Conservation (phyloP, 2,888 invertebrate genomes). For the Mycalesis mineus region DNA sequence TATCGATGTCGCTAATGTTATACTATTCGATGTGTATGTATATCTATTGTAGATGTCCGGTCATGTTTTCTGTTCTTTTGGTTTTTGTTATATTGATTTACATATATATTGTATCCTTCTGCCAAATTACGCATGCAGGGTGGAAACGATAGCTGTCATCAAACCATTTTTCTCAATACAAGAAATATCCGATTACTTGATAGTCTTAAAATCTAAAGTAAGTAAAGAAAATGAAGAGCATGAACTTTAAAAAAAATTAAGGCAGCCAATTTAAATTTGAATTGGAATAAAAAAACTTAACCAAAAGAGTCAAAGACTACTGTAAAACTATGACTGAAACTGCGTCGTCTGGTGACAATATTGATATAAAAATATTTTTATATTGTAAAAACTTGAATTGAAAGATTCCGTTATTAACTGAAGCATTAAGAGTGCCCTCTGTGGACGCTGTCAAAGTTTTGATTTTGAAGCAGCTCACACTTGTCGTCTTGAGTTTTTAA, state of each 20-base stretch:
- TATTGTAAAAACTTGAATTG: too few species aligned
- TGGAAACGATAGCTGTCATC: background rate
- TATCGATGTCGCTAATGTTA: conserved; percentile 72
- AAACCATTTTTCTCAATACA: background rate
- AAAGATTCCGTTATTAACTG: too few species aligned
- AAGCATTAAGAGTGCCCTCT: too few species aligned
- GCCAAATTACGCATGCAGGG: conserved; percentile 29
- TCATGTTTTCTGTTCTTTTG: conserved; percentile 46
- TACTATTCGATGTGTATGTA: conserved; percentile 67
- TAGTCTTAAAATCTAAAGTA: background rate
- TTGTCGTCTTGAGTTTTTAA: background rate
- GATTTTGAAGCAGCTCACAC: too few species aligned
- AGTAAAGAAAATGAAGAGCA: background rate
- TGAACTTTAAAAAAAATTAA: background rate
- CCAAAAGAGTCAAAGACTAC: too few species aligned
- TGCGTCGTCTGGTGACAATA: too few species aligned
- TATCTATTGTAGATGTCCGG: conserved; percentile 66
- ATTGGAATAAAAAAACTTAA: too few species aligned
- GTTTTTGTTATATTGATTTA: conserved; percentile 40
- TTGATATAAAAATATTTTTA: too few species aligned
- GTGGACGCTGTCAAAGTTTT: too few species aligned
- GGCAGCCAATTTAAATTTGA: too few species aligned
- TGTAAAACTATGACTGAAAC: too few species aligned
- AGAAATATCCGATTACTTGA: background rate
- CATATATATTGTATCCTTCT: conserved; percentile 45